Evolutionary conservation across 2,113 vertebrate species (phyloP).

Genomic region (Pangasianodon gigas): DNA sequence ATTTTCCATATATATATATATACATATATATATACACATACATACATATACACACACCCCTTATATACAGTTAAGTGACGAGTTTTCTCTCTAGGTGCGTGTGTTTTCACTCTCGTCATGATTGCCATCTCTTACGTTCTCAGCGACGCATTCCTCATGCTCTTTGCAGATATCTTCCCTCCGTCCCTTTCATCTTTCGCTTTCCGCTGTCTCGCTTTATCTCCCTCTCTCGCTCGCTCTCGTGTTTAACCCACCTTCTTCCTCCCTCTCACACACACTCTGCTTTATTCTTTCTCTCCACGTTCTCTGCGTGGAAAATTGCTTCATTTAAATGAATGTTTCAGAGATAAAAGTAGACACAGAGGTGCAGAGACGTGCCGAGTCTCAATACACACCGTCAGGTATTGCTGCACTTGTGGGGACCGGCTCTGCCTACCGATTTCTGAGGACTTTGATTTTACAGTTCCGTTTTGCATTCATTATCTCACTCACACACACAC

Average conservation of each 20-base stretch:
- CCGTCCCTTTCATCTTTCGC: slow-evolving; percentile 22
- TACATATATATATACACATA: too few relatives aligned
- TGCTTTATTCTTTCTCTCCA: background rate
- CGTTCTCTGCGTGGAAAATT: slow-evolving; percentile 33
- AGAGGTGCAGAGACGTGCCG: slow-evolving; percentile 7
- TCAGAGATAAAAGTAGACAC: slow-evolving; percentile 40
- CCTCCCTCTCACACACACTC: slow-evolving; percentile 12
- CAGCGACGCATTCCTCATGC: slow-evolving; percentile 12
- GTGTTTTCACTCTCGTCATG: background rate
- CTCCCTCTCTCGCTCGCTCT: slow-evolving; percentile 3
- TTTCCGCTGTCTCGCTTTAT: background rate
- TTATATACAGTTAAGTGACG: background rate
- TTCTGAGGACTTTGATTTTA: background rate
- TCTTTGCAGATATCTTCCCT: slow-evolving; percentile 35
- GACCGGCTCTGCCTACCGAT: background rate
- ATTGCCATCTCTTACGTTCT: slow-evolving; percentile 35
- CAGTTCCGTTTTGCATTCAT: background rate
- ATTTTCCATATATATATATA: too few relatives aligned
- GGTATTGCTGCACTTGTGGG: background rate
- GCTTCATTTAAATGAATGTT: slow-evolving; percentile 39
- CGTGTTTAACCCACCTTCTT: slow-evolving; percentile 23
- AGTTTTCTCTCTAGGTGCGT: background rate
- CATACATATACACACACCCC: background rate
- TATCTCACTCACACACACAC: background rate
- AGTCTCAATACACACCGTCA: background rate